Evolutionary conservation across 2,113 vertebrate genomes (phyloP).

Genomic region (Burhinus oedicnemus): DNA sequence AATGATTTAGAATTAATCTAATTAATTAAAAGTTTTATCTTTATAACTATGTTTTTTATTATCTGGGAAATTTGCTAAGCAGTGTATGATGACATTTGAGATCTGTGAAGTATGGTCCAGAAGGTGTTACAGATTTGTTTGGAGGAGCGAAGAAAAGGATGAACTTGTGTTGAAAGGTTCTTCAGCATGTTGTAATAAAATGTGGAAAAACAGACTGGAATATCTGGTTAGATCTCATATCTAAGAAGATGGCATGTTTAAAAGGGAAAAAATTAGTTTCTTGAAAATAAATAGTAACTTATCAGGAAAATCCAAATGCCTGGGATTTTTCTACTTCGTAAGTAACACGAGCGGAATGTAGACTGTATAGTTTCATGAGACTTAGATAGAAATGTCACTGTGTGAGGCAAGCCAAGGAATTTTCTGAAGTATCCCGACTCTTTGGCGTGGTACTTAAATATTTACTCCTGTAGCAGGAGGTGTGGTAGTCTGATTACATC

Average conservation of each 20-base stretch:
- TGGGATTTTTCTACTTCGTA: not conserved
- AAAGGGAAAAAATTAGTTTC: not conserved
- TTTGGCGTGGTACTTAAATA: conserved; percentile 17
- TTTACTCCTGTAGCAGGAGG: not conserved
- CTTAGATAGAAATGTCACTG: not conserved
- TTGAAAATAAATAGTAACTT: not conserved
- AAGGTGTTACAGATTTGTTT: not conserved
- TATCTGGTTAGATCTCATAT: not conserved
- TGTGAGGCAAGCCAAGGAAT: not conserved
- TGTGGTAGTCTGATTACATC: not conserved
- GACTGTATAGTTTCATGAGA: not conserved
- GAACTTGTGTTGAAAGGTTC: not conserved
- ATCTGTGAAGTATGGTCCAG: not conserved
- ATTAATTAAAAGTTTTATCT: not conserved
- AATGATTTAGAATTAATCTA: not conserved
- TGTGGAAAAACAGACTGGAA: not conserved
- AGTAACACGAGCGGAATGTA: not conserved
- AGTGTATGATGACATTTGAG: not conserved
- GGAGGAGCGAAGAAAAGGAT: not conserved
- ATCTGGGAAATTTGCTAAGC: not conserved
- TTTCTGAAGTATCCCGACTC: not conserved
- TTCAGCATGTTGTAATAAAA: not conserved
- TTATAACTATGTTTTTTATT: not conserved
- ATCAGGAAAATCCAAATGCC: not conserved
- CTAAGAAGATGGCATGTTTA: not conserved